phyloP scores from a whole-genome alignment of 2,888 invertebrate genomes.

The Frankliniella fusca region DNA sequence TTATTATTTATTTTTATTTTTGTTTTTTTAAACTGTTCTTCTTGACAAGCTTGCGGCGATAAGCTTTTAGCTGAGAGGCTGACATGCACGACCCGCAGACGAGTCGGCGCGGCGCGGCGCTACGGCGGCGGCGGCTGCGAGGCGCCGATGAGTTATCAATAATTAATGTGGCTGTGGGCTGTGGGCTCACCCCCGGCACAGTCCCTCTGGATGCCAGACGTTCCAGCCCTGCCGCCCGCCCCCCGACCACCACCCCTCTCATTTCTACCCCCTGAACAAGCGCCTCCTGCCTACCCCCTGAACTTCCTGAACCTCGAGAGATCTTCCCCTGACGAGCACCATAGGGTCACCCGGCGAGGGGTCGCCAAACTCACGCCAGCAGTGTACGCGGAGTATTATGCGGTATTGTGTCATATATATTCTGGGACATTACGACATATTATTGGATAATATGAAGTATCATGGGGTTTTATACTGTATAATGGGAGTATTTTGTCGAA shows the following conservation, averaged over 20 bases:
- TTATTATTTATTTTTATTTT: no score
- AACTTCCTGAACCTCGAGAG: no score
- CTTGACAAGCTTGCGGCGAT: not conserved
- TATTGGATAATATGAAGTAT: no score
- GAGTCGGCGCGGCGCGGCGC: not conserved
- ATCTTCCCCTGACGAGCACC: not conserved
- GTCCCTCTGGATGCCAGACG: not conserved
- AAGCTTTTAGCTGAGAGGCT: not conserved
- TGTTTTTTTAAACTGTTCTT: not conserved
- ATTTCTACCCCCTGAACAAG: not conserved
- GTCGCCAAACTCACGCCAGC: no score
- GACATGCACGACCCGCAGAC: not conserved
- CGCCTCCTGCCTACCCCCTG: no score
- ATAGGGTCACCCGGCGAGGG: no score
- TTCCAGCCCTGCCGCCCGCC: not conserved
- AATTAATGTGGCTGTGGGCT: not conserved
- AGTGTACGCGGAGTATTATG: no score
- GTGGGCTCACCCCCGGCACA: not conserved
- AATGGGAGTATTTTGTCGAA: no score
- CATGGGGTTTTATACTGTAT: no score
- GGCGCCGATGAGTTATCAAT: not conserved
- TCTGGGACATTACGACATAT: no score
- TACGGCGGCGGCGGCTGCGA: not conserved
- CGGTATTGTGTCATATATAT: no score
- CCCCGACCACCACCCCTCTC: not conserved